These are phyloP conservation scores for Microhierax caerulescens DNA, from an alignment of 2,797 vertebrate genomes.

Conservation along the genomic window DNA sequence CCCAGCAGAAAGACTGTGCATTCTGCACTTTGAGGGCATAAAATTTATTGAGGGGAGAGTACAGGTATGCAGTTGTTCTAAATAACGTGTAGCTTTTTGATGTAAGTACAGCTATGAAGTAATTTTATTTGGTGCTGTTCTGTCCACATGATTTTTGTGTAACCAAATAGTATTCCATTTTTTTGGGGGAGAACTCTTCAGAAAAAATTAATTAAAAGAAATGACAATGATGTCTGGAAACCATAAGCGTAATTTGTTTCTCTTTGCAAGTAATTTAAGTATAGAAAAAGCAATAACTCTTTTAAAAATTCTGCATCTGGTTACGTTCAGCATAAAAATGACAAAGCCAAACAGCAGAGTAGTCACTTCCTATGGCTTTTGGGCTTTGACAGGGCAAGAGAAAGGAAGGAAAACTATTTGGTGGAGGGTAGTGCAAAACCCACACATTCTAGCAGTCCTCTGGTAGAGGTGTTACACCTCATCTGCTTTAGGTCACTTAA, in stretches of 20 bases:
- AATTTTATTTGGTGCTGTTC: not conserved
- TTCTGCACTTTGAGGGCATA: accelerated
- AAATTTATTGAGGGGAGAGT: not conserved
- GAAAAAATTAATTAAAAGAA: not conserved
- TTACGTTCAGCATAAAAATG: not conserved
- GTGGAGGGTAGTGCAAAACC: not conserved
- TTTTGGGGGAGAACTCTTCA: not conserved
- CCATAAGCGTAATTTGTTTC: not conserved
- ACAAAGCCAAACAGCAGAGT: not conserved
- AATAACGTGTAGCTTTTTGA: not conserved
- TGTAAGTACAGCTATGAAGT: not conserved
- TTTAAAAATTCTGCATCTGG: not conserved
- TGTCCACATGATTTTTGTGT: not conserved
- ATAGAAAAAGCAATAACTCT: not conserved
- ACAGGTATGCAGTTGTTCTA: not conserved
- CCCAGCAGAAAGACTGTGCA: not conserved
- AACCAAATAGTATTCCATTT: not conserved
- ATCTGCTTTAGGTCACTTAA: not conserved
- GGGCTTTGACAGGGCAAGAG: not conserved
- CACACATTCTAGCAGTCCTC: accelerated
- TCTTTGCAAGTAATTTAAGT: not conserved
- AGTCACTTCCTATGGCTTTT: not conserved
- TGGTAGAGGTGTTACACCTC: not conserved
- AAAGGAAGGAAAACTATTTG: not conserved
- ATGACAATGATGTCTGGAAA: not conserved